Evolutionary conservation across 2,113 vertebrate genomes (phyloP), one percentile per base, ranked within the genome.

Genomic region (Uria lomvia): DNA sequence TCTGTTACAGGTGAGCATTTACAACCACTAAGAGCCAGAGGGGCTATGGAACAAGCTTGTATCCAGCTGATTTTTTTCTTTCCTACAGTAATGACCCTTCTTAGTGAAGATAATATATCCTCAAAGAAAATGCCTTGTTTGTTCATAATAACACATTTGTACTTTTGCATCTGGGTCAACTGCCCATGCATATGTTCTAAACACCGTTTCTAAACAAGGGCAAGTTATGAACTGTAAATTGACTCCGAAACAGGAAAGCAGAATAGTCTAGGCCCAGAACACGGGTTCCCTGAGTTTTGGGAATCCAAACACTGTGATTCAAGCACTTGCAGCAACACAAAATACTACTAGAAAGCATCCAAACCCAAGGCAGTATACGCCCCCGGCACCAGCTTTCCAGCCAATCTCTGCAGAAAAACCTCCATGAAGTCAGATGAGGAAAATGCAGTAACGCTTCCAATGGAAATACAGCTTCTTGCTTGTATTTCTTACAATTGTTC

Each of bases 321-420:
- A 30, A 72, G 45, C 67, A 68, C 59, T 15, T 2, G 12, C 72
- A 66, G 59, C 14, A 40, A 11, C 34, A 84, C 27, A 49, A 58
- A 81, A 21, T 7, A 5, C 40, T 56, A 14, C 82, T 60, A 60
- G n/a, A 92, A 65, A 85, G 86, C 80, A 60, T 27, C 26, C 65
- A 32, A 17, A 36, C 24, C 27, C 27, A 11, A 22, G 30, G 6
- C 1, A 34, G n/a, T 1, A 3, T 26, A 20, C 2, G 2, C 2
- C 60, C 36, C 71, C 5, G 16, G 9, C 30, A 17, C 17, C 16
- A 5, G 42, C 58, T 34, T 38, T 22, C 11, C 58, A 74, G 68
- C 50, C 68, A 32, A 4, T 18, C 68, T 45, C 68, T 43, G 55
- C 47, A 21, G 3, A 20, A 29, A 72, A 77, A 8, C 17, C 71